A percentile compares a stretch with the other conserved stretches of the same genome.
These are phyloP conservation scores for Sesamia inferens DNA, from an alignment of 2,888 invertebrate species.

Conservation along the genomic window DNA sequence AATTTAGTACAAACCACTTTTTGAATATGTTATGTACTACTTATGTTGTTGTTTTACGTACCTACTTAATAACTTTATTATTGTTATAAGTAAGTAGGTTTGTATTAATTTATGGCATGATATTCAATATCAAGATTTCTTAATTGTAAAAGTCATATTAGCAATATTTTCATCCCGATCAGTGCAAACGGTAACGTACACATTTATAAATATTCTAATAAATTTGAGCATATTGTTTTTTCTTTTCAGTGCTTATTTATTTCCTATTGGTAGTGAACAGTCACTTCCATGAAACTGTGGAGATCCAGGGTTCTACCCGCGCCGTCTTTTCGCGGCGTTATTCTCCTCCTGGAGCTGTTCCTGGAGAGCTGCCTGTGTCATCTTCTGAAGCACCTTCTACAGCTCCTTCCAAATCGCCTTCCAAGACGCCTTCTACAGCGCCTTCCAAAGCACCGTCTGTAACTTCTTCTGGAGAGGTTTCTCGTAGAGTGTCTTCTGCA, in stretches of 20 bases:
- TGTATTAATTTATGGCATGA: background rate
- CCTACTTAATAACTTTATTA: too few relatives aligned
- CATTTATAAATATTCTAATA: background rate
- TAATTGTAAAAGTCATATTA: background rate
- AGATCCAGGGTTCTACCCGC: background rate
- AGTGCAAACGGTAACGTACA: background rate
- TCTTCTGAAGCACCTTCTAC: background rate
- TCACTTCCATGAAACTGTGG: conserved; percentile 24
- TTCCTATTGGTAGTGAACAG: conserved; percentile 69
- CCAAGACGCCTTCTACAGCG: background rate
- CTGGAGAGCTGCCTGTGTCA: background rate
- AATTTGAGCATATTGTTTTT: background rate
- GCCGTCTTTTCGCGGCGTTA: background rate
- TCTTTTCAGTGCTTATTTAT: conserved; percentile 69
- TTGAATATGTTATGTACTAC: too few relatives aligned
- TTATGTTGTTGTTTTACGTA: too few relatives aligned
- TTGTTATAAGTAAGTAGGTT: too few relatives aligned
- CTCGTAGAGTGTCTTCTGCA: background rate
- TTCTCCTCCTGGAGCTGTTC: accelerated
- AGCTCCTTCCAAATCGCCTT: too few relatives aligned
- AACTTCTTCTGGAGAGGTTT: background rate
- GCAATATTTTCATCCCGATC: background rate
- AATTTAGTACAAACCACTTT: too few relatives aligned
- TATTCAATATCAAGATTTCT: background rate
- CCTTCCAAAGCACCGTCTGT: background rate